Percentiles rank a stretch among this genome's conserved stretches.
phyloP scores from a whole-genome alignment of 1,140 invertebrate genomes.

The Drosophila baimaii region DNA sequence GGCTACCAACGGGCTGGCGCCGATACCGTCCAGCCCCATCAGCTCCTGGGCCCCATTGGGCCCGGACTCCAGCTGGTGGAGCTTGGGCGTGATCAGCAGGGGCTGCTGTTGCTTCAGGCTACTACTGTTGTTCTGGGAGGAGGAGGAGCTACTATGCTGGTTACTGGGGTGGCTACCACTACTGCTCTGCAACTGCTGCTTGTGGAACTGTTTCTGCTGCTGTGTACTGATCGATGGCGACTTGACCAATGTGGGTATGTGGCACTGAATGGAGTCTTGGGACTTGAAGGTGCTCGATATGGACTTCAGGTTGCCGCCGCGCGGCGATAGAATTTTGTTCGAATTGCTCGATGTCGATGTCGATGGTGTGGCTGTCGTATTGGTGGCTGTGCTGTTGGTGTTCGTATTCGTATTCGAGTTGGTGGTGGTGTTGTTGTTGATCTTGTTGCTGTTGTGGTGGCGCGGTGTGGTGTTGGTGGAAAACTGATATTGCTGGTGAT shows the following conservation, averaged over 20 bases:
- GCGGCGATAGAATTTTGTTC: constrained; percentile 81
- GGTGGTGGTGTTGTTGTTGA: constrained; percentile 70
- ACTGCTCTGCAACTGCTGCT: constrained; percentile 62
- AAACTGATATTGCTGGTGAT: constrained; percentile 85
- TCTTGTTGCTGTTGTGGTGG: constrained; percentile 84
- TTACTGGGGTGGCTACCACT: constrained; percentile 18
- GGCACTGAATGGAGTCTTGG: constrained; percentile 84
- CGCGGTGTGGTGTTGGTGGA: constrained; percentile 84
- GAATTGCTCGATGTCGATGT: constrained; percentile 53
- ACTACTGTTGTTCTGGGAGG: constrained; percentile 59
- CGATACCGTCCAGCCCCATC: constrained; percentile 73
- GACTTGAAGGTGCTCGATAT: constrained; percentile 84
- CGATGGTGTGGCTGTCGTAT: constrained; percentile 67
- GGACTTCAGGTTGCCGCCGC: constrained; percentile 81
- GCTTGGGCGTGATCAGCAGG: constrained; percentile 78
- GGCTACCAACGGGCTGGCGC: constrained; percentile 76
- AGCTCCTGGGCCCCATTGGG: constrained; percentile 64
- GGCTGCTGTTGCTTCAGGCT: constrained; percentile 81
- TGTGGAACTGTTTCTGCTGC: constrained; percentile 79
- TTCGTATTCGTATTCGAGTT: constrained; percentile 56
- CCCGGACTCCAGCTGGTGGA: constrained; percentile 70
- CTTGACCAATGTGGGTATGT: constrained; percentile 83
- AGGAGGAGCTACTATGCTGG: constrained; percentile 49
- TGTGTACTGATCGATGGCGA: constrained; percentile 83
- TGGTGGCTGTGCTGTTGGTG: constrained; percentile 62